Conservation (phyloP, 2,888 invertebrate species). For the Stenotaenia linearis region DNA sequence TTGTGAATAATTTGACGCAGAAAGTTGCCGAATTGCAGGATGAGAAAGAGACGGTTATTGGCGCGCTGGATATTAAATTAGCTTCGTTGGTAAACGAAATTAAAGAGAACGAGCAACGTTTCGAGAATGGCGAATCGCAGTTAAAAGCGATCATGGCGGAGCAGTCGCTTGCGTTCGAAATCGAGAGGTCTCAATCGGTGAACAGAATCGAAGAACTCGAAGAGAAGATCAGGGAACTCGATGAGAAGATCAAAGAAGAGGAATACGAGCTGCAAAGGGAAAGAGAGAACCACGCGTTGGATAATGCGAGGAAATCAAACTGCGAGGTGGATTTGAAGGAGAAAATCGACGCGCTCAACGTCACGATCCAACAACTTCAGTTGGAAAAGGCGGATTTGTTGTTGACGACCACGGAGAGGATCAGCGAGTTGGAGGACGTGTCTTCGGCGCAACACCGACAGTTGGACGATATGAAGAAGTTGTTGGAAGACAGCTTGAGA, state of each 20-base stretch:
- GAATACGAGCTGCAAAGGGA: not conserved
- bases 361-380: not conserved
- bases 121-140: not conserved
- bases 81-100: not conserved
- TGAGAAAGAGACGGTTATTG: not conserved
- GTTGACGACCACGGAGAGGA: not conserved
- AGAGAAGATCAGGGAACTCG: not conserved
- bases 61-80: not conserved
- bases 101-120: not conserved
- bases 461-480: not conserved
- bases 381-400: not conserved
- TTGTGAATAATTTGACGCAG: not conserved
- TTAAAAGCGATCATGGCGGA: not conserved
- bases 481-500: not conserved
- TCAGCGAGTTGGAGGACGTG: constrained; percentile 3
- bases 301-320: not conserved
- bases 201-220: too few relatives aligned
- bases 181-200: not conserved
- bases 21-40: not conserved
- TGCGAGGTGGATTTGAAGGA: not conserved
- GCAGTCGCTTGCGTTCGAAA: not conserved
- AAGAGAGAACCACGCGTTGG: not conserved
- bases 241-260: not conserved
- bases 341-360: not conserved
- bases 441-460: not conserved